Percentiles rank a stretch among this genome's conserved stretches.
These are phyloP conservation scores for Orgyia antiqua DNA, from an alignment of 2,888 invertebrate genomes.

Conservation along the genomic window DNA sequence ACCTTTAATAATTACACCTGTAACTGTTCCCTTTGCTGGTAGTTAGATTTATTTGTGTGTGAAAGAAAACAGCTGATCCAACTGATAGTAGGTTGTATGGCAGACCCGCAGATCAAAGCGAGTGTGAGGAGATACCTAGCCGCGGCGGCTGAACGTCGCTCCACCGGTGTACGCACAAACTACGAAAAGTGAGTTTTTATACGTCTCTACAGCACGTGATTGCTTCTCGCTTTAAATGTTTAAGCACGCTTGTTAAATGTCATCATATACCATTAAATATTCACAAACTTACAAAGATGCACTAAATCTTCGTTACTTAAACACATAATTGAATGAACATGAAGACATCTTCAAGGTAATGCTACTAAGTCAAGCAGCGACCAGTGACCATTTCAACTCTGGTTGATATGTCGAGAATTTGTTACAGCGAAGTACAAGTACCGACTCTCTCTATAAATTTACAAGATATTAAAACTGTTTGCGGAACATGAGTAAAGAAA, in stretches of 20 bases:
- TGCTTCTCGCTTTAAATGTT: slow-evolving; percentile 20
- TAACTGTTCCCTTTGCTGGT: slow-evolving; percentile 9
- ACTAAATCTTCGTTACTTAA: too few relatives aligned
- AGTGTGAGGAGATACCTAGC: slow-evolving; percentile 85
- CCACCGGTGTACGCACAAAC: slow-evolving; percentile 48
- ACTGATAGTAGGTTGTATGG: slow-evolving; percentile 34
- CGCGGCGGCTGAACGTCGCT: slow-evolving; percentile 69
- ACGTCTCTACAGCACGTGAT: slow-evolving; percentile 24
- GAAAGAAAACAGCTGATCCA: slow-evolving; percentile 20
- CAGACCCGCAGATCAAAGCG: slow-evolving; percentile 93
- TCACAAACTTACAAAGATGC: too few relatives aligned
- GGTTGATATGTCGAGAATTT: too few relatives aligned
- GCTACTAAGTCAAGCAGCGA: too few relatives aligned
- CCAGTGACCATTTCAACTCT: too few relatives aligned
- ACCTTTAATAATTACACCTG: slow-evolving; percentile 44
- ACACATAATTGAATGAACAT: too few relatives aligned
- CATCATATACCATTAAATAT: slow-evolving; percentile 1
- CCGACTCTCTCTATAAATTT: too few relatives aligned
- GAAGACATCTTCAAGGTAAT: too few relatives aligned
- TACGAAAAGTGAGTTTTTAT: slow-evolving; percentile 61
- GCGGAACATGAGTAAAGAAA: too few relatives aligned
- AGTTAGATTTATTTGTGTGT: slow-evolving; percentile 20
- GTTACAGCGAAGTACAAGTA: too few relatives aligned
- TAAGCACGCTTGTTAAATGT: slow-evolving; percentile 14
- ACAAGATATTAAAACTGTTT: too few relatives aligned